Evolutionary conservation across 2,113 vertebrate genomes (phyloP).

Genomic region (Catagonus wagneri): DNA sequence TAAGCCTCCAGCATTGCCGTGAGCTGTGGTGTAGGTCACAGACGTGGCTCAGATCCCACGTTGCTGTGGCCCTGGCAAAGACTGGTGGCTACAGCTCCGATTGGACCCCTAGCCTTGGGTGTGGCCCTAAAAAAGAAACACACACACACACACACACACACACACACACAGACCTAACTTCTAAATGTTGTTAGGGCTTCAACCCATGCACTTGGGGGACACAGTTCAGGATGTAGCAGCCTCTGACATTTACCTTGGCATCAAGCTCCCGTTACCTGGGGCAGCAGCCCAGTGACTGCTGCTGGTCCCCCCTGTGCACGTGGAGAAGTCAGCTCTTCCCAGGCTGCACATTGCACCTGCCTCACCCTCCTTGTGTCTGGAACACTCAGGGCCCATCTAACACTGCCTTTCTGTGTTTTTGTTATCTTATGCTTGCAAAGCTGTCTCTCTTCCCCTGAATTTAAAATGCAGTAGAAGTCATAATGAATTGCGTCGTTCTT

Average conservation of each 20-base stretch:
- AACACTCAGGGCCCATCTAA: neutral
- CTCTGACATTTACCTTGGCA: neutral
- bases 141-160: no score
- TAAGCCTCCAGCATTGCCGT: no score
- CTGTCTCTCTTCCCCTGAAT: conserved; percentile 13
- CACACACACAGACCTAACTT: no score
- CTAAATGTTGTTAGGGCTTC: neutral
- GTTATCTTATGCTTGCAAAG: neutral
- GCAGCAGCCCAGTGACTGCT: neutral
- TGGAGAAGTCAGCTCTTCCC: neutral
- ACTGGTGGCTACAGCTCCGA: no score
- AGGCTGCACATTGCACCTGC: neutral
- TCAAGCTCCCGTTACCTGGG: neutral
- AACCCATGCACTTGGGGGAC: neutral
- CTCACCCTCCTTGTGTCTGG: neutral
- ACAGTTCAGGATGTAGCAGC: neutral
- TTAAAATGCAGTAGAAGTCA: neutral
- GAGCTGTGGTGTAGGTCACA: no score
- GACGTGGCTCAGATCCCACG: no score
- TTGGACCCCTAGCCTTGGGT: no score
- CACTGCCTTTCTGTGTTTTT: neutral
- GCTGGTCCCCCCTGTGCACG: neutral
- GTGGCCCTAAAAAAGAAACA: no score
- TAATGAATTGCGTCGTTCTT: conserved; percentile 55
- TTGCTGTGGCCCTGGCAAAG: no score